Percentiles rank a stretch among this genome's conserved stretches.
phyloP scores from a whole-genome alignment of 2,797 vertebrate genomes.

The Channa striata region DNA sequence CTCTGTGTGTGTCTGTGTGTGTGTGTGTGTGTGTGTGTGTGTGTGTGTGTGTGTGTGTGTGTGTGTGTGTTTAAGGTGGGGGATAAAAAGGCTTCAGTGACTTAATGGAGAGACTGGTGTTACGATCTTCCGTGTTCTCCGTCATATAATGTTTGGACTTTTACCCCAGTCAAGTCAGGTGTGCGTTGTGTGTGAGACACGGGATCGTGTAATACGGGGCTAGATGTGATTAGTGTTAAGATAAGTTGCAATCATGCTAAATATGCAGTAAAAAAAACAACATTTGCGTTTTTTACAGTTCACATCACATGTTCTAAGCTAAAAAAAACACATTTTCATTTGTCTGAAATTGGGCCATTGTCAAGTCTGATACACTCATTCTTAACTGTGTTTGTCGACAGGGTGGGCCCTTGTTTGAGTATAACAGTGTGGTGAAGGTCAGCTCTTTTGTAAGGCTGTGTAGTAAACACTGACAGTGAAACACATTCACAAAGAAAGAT shows the following conservation, averaged over 20 bases:
- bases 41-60: constrained; percentile 45
- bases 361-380: constrained; percentile 26
- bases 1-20: no score
- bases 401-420: constrained; percentile 70
- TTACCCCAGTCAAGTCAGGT: constrained; percentile 59
- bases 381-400: constrained; percentile 74
- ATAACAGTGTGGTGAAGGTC: constrained; percentile 53
- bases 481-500: constrained; percentile 23
- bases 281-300: neutral
- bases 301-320: neutral
- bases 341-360: constrained; percentile 20
- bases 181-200: constrained; percentile 26
- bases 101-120: constrained; percentile 55
- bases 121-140: constrained; percentile 65
- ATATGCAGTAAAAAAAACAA: neutral
- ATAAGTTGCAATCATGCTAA: neutral
- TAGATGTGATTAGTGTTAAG: constrained; percentile 3
- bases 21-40: constrained; percentile 31
- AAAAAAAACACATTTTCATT: neutral
- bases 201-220: constrained; percentile 9
- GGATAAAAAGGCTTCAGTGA: constrained; percentile 56
- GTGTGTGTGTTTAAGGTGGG: constrained; percentile 61
- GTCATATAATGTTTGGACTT: constrained; percentile 75
- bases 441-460: constrained; percentile 30
- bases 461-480: constrained; percentile 18